Evolutionary conservation across 2,113 vertebrate species (phyloP).

Genomic region (human): GRCh38 chr2:154966501-154967000

Average conservation of each 20-base stretch:
- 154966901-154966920: not conserved
- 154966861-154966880: not conserved
- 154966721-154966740: not conserved
- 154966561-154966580: not conserved
- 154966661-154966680: not conserved
- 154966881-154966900: not conserved
- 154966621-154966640: not conserved
- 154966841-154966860: not conserved
- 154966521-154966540: not conserved
- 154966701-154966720: not conserved
- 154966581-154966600: not conserved
- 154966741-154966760: not conserved
- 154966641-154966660: not conserved
- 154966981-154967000: not conserved
- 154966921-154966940: not conserved
- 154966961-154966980: not conserved
- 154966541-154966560: not conserved
- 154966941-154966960: not conserved
- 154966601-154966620: not conserved
- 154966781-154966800: not conserved
- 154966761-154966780: not conserved
- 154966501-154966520: not conserved
- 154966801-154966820: not conserved
- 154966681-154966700: not conserved
- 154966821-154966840: not conserved